phyloP scores from a whole-genome alignment of 2,888 invertebrate species.

The Athripsodes cinereus region DNA sequence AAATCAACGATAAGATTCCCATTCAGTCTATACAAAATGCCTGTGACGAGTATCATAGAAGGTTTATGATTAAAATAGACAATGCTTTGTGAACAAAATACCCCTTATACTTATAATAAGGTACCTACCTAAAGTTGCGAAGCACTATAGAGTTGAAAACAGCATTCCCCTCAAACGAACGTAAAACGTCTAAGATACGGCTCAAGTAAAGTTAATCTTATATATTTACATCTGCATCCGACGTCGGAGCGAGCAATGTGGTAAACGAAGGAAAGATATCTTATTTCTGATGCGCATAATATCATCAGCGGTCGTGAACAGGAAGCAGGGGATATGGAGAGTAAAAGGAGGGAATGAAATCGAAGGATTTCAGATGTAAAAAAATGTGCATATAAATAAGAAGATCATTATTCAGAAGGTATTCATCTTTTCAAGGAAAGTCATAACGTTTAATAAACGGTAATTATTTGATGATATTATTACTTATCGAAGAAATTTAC shows the following conservation, averaged over 20 bases:
- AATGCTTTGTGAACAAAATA: too few species aligned
- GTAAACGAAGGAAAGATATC: constrained; percentile 24
- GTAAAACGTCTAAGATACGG: not conserved
- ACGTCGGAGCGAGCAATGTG: constrained; percentile 23
- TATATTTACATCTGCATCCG: constrained; percentile 23
- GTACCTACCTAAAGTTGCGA: too few species aligned
- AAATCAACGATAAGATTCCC: too few species aligned
- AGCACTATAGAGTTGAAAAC: too few species aligned
- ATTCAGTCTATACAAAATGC: too few species aligned
- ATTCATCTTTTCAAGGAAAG: not conserved
- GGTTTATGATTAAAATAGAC: too few species aligned
- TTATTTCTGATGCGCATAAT: constrained; percentile 27
- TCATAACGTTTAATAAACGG: too few species aligned
- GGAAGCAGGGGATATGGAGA: not conserved
- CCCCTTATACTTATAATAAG: too few species aligned
- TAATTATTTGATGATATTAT: too few species aligned
- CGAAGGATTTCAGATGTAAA: not conserved
- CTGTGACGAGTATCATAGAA: too few species aligned
- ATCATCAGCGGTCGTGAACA: constrained; percentile 9
- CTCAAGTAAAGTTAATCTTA: not conserved
- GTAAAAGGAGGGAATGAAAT: not conserved
- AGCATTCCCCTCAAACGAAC: not conserved
- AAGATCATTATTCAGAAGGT: not conserved
- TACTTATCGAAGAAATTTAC: too few species aligned
- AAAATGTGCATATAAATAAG: constrained; percentile 1